These are phyloP conservation scores for Chorisops tibialis DNA, from an alignment of 2,888 invertebrate species.

Conservation along the genomic window DNA sequence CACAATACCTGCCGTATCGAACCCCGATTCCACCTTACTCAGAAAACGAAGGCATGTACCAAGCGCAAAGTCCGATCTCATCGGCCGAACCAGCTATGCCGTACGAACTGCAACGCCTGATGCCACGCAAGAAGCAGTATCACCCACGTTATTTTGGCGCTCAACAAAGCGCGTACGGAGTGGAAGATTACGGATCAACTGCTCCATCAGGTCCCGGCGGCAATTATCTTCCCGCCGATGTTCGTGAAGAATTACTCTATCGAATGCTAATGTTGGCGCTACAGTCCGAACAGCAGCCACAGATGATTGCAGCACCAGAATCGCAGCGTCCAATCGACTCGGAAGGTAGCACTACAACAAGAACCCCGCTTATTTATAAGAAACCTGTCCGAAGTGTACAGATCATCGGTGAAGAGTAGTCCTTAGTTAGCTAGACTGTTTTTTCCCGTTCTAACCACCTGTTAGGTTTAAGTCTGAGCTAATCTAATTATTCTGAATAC, in stretches of 20 bases:
- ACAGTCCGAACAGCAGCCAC: conserved; percentile 60
- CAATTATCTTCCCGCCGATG: conserved; percentile 66
- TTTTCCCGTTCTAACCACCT: not conserved
- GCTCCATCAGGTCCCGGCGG: conserved; percentile 38
- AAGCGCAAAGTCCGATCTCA: conserved; percentile 35
- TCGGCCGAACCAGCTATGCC: conserved; percentile 40
- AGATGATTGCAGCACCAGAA: conserved; percentile 35
- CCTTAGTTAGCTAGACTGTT: not conserved
- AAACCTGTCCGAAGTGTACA: conserved; percentile 68
- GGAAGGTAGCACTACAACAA: conserved; percentile 51
- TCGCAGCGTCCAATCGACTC: conserved; percentile 33
- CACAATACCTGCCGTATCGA: conserved; percentile 29
- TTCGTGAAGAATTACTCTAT: conserved; percentile 66
- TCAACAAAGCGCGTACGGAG: conserved; percentile 50
- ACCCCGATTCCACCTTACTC: conserved; percentile 24
- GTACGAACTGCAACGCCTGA: conserved; percentile 55
- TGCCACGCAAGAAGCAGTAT: conserved; percentile 50
- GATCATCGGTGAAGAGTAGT: conserved; percentile 63
- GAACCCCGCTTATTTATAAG: conserved; percentile 54
- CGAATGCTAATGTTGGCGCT: conserved; percentile 72
- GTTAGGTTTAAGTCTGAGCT: conserved; percentile 1
- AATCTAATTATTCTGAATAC: not conserved
- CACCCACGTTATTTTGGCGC: conserved; percentile 50
- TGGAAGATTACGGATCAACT: conserved; percentile 31
- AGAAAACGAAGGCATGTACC: conserved; percentile 34